Evolutionary conservation across 2,888 invertebrate species (phyloP).

Genomic region (Choristoneura rosaceana): DNA sequence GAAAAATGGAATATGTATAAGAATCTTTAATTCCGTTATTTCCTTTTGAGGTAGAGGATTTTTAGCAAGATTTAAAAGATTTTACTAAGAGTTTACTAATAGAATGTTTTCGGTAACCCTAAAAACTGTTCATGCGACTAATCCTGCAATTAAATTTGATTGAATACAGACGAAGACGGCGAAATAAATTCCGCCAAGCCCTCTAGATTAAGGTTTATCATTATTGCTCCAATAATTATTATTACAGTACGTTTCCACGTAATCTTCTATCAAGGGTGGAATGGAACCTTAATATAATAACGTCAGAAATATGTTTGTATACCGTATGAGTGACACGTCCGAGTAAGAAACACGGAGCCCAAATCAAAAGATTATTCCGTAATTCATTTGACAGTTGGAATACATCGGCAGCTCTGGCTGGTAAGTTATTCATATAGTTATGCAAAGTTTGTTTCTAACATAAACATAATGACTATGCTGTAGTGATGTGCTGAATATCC

Average conservation of each 20-base stretch:
- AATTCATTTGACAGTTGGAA: slow-evolving; percentile 11
- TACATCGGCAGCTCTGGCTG: background rate
- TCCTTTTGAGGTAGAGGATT: too few relatives aligned
- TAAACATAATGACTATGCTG: background rate
- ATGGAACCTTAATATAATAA: background rate
- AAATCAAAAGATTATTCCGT: slow-evolving; percentile 13
- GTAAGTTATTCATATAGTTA: background rate
- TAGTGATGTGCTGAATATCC: too few relatives aligned
- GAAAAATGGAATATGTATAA: too few relatives aligned
- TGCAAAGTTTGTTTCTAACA: slow-evolving; percentile 2
- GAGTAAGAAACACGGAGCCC: background rate
- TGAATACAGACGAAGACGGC: background rate
- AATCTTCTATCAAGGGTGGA: background rate
- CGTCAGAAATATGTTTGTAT: slow-evolving; percentile 10
- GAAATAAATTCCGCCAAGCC: background rate
- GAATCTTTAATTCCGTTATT: too few relatives aligned
- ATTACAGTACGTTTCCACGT: background rate
- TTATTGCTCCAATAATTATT: background rate
- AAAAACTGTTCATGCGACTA: background rate
- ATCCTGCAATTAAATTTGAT: background rate
- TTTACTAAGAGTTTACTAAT: too few relatives aligned
- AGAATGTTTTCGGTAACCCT: too few relatives aligned
- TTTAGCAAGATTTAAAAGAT: too few relatives aligned
- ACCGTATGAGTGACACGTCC: slow-evolving; percentile 2
- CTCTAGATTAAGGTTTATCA: background rate